These are phyloP conservation scores for Euborellia annulipes DNA, from an alignment of 1,140 invertebrate species.

Conservation along the genomic window DNA sequence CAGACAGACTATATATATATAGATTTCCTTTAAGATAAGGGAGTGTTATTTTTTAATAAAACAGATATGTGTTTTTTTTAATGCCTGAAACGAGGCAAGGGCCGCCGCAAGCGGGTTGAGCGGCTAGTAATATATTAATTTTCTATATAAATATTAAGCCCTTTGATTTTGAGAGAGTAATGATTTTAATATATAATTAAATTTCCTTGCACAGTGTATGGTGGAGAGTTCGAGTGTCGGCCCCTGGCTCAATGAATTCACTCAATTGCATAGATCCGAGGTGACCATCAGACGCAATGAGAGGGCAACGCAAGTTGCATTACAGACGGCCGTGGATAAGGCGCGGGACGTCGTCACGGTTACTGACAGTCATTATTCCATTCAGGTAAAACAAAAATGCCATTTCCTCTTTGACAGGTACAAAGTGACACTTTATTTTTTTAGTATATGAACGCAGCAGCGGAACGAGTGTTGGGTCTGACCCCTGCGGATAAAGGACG, in stretches of 20 bases:
- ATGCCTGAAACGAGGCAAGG: no score
- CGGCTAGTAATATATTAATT: no score
- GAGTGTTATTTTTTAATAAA: no score
- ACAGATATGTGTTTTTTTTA: no score
- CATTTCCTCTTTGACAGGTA: constrained; percentile 2
- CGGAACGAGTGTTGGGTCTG: constrained; percentile 59
- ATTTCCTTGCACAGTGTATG: no score
- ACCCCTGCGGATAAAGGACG: constrained; percentile 49
- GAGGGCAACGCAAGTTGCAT: constrained; percentile 32
- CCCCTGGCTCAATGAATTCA: constrained; percentile 54
- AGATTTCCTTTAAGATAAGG: no score
- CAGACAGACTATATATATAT: no score
- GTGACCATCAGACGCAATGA: constrained; percentile 32
- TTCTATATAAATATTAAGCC: no score
- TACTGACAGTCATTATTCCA: constrained; percentile 63
- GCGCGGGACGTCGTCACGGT: constrained; percentile 75
- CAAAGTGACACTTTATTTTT: constrained; percentile 18
- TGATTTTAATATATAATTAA: no score
- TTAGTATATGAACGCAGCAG: constrained; percentile 66
- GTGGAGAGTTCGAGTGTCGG: constrained; percentile 48
- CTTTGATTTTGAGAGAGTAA: no score
- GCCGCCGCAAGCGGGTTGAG: no score
- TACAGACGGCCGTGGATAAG: constrained; percentile 69
- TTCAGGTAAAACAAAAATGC: constrained; percentile 44
- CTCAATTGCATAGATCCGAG: constrained; percentile 51